Evolutionary conservation across 2,888 invertebrate species (phyloP).

Genomic region (Bellardia pandia): DNA sequence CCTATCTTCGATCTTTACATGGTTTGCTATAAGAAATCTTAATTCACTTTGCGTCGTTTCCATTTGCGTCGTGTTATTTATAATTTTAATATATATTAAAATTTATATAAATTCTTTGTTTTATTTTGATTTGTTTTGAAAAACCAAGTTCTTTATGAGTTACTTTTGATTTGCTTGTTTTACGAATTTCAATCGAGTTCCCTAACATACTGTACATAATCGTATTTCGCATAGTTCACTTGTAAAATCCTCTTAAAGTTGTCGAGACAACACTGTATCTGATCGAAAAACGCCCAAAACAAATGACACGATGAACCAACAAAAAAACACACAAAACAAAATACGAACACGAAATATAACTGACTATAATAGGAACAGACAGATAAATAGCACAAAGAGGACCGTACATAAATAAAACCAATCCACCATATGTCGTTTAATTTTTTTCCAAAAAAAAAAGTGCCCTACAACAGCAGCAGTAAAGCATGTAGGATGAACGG

Average conservation of each 20-base stretch:
- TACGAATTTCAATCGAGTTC: neutral
- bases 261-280: slow-evolving; percentile 9
- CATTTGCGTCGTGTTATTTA: too few species aligned
- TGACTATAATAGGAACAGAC: slow-evolving; percentile 35
- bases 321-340: neutral
- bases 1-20: too few species aligned
- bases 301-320: slow-evolving; percentile 17
- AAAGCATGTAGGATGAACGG: neutral
- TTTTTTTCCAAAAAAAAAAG: slow-evolving; percentile 13
- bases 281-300: slow-evolving; percentile 52
- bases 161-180: too few species aligned
- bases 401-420: slow-evolving; percentile 42
- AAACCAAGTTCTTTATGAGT: too few species aligned
- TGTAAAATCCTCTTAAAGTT: neutral
- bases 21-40: too few species aligned
- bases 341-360: slow-evolving; percentile 15
- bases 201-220: neutral
- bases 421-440: slow-evolving; percentile 33
- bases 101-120: too few species aligned
- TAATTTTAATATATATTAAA: too few species aligned
- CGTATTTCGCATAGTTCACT: neutral
- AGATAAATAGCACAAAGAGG: slow-evolving; percentile 39
- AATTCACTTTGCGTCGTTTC: too few species aligned
- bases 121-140: too few species aligned
- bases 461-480: neutral